phyloP scores from a whole-genome alignment of 1,140 invertebrate species.

The Orius insidiosus region DNA sequence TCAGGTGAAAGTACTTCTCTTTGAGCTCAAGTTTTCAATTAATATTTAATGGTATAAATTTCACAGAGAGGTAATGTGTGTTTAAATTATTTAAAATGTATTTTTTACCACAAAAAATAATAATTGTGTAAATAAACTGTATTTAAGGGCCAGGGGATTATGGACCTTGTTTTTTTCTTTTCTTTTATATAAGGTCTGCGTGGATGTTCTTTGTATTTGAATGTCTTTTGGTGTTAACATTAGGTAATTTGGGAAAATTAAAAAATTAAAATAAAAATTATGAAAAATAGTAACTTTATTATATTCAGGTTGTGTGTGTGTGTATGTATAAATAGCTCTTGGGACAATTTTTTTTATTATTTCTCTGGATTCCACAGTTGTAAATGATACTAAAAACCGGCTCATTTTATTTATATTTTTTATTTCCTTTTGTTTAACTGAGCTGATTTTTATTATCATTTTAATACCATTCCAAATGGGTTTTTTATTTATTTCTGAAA shows the following conservation, averaged over 20 bases:
- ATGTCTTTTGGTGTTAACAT: not conserved
- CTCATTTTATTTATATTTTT: not conserved
- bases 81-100: not conserved
- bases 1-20: too few relatives aligned
- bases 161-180: not conserved
- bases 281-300: slow-evolving; percentile 8
- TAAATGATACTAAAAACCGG: slow-evolving; percentile 7
- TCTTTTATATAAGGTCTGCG: not conserved
- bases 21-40: too few relatives aligned
- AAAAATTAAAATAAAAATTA: slow-evolving; percentile 2
- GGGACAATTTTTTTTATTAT: slow-evolving; percentile 8
- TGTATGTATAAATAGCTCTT: slow-evolving; percentile 10
- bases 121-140: slow-evolving; percentile 1
- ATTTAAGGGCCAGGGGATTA: slow-evolving; percentile 2
- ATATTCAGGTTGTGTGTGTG: slow-evolving; percentile 15
- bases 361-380: too few relatives aligned
- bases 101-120: slow-evolving; percentile 3
- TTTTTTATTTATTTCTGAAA: too few relatives aligned
- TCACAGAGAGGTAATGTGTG: not conserved
- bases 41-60: not conserved
- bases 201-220: too few relatives aligned
- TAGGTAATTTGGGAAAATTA: slow-evolving; percentile 14
- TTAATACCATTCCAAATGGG: slow-evolving; percentile 7
- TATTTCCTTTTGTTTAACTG: slow-evolving; percentile 2
- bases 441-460: slow-evolving; percentile 1